Evolutionary conservation across 2,797 vertebrate genomes (phyloP).

Genomic region (Discoglossus pictus): DNA sequence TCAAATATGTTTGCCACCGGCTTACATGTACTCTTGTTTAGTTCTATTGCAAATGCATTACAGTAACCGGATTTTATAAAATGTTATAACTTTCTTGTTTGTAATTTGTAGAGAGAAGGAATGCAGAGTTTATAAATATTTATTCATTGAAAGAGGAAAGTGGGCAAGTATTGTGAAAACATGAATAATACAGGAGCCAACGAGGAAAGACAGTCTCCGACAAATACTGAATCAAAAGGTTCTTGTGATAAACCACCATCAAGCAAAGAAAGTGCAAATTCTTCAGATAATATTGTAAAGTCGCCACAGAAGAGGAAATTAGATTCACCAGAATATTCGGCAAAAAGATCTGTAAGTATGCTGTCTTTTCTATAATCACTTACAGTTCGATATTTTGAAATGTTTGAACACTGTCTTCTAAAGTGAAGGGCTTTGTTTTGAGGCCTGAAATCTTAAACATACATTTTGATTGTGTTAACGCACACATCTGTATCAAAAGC

Average conservation of each 20-base stretch:
- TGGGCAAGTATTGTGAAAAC: neutral
- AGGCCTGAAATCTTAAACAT: too few species aligned
- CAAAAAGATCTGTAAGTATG: slow-evolving; percentile 57
- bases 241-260: too few species aligned
- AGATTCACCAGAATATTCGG: slow-evolving; percentile 53
- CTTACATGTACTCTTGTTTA: too few species aligned
- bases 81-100: neutral
- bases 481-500: too few species aligned
- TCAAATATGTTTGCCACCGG: too few species aligned
- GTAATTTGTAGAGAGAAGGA: neutral
- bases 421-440: too few species aligned
- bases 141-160: neutral
- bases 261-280: neutral
- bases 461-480: too few species aligned
- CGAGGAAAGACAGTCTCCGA: neutral
- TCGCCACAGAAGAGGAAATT: slow-evolving; percentile 49
- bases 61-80: too few species aligned
- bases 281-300: neutral
- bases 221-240: neutral
- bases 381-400: too few species aligned
- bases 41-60: too few species aligned
- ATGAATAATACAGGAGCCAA: neutral
- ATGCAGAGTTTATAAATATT: neutral
- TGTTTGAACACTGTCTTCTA: too few species aligned
- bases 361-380: too few species aligned